phyloP scores from a whole-genome alignment of 2,797 vertebrate species.

The Esox lucius region DNA sequence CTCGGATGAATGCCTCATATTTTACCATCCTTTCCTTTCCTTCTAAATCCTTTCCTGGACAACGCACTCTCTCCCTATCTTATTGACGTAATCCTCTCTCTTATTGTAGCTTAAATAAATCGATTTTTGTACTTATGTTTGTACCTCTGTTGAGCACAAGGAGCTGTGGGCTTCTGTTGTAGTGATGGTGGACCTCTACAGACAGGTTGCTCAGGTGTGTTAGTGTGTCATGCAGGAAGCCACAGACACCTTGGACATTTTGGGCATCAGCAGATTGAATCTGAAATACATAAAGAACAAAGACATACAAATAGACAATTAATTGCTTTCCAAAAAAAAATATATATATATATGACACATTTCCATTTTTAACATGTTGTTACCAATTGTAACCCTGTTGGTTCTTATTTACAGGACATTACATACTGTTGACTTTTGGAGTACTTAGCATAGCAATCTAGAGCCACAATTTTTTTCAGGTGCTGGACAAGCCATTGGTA shows the following conservation, averaged over 20 bases:
- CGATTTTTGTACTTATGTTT: no score
- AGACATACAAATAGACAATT: conserved; percentile 2
- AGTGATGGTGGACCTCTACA: no score
- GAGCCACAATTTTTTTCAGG: conserved; percentile 15
- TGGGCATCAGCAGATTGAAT: conserved; percentile 16
- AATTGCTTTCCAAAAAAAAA: background rate
- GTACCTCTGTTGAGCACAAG: no score
- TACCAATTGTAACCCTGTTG: no score
- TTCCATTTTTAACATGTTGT: background rate
- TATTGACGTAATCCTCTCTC: background rate
- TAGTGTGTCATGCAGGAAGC: background rate
- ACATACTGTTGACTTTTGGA: background rate
- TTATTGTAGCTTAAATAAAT: conserved; percentile 5
- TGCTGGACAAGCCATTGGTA: conserved; percentile 20
- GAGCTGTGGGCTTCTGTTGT: no score
- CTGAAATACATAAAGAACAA: conserved; percentile 17
- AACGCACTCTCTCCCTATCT: no score
- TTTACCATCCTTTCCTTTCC: no score
- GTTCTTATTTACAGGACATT: no score
- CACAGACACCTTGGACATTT: conserved; percentile 14
- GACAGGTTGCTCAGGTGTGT: background rate
- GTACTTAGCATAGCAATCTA: conserved; percentile 2
- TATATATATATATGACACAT: background rate
- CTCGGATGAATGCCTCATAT: no score
- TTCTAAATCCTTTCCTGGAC: no score